Conservation (phyloP, 2,888 invertebrate genomes). For the Anticlea derivata region DNA sequence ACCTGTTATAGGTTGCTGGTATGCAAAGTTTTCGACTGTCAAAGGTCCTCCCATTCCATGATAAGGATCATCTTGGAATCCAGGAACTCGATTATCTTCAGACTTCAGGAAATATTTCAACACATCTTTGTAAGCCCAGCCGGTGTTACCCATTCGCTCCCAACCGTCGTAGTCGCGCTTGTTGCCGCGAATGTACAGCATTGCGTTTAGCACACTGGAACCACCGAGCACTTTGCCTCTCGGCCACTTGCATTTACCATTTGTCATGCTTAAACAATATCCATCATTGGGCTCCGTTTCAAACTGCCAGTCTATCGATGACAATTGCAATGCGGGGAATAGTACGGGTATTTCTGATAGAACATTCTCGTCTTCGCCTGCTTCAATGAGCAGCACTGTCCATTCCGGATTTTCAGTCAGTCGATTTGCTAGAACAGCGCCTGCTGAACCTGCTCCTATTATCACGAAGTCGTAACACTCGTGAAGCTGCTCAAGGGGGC, state of each 20-base stretch:
- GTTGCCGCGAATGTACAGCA: constrained; percentile 95
- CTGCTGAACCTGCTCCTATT: constrained; percentile 92
- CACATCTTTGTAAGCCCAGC: constrained; percentile 91
- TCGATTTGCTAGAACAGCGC: constrained; percentile 90
- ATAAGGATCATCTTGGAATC: constrained; percentile 82
- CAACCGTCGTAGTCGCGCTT: constrained; percentile 93
- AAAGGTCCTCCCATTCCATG: constrained; percentile 90
- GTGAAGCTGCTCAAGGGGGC: constrained; percentile 77
- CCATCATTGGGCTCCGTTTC: constrained; percentile 87
- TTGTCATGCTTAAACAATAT: constrained; percentile 88
- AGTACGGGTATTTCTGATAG: constrained; percentile 88
- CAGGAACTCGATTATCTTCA: constrained; percentile 89
- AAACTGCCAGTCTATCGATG: constrained; percentile 92
- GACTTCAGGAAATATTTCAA: constrained; percentile 91
- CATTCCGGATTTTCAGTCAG: constrained; percentile 89
- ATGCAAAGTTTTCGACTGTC: constrained; percentile 88
- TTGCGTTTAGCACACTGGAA: constrained; percentile 93
- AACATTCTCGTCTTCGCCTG: constrained; percentile 89
- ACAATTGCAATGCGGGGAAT: constrained; percentile 88
- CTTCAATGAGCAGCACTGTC: constrained; percentile 91
- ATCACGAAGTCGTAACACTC: constrained; percentile 91
- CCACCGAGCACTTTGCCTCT: constrained; percentile 92
- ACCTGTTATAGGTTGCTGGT: constrained; percentile 87
- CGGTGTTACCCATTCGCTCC: constrained; percentile 88
- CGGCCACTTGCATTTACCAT: constrained; percentile 88